Evolutionary conservation across 2,888 invertebrate species (phyloP).

Genomic region (Dryomyza anilis): DNA sequence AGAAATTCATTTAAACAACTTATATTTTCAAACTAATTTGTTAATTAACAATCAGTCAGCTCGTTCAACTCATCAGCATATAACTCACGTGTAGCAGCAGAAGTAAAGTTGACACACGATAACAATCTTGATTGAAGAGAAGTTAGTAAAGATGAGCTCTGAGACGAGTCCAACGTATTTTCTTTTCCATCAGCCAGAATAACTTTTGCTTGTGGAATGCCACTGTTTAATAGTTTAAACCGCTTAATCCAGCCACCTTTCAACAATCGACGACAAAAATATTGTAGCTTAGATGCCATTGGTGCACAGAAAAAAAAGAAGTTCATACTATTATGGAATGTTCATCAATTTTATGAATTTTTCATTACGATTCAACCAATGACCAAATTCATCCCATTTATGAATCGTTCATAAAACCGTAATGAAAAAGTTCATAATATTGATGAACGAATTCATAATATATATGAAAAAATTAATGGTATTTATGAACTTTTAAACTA

Average conservation of each 20-base stretch:
- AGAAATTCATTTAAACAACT: not conserved
- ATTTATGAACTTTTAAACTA: too few species aligned
- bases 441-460: too few species aligned
- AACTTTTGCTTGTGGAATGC: too few species aligned
- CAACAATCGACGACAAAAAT: not conserved
- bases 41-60: not conserved
- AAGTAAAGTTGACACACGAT: not conserved
- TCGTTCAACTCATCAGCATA: not conserved
- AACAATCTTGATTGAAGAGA: not conserved
- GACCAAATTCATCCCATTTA: too few species aligned
- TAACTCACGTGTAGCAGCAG: not conserved
- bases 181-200: not conserved
- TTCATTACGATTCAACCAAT: too few species aligned
- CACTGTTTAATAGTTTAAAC: not conserved
- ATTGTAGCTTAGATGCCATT: not conserved
- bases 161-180: not conserved
- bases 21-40: not conserved
- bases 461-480: too few species aligned
- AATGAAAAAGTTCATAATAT: too few species aligned
- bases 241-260: not conserved
- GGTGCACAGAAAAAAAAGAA: too few species aligned
- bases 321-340: too few species aligned
- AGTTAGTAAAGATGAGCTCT: not conserved
- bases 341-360: too few species aligned
- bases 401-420: too few species aligned